These are phyloP conservation scores for Polymixis lichenea DNA, from an alignment of 2,888 invertebrate genomes.

Conservation along the genomic window DNA sequence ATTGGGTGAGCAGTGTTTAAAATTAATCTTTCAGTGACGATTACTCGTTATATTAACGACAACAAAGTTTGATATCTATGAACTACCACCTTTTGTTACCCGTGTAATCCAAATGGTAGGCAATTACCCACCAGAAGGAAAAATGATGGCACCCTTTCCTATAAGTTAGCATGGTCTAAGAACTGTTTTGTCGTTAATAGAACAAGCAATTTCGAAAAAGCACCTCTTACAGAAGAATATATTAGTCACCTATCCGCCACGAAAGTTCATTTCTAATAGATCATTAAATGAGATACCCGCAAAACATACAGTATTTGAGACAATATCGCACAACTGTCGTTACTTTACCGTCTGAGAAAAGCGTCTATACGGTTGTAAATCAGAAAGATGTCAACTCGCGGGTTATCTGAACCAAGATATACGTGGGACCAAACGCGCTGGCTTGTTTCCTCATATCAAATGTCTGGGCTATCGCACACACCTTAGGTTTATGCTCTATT, in stretches of 20 bases:
- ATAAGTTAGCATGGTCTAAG: background rate
- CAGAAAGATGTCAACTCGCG: conserved; percentile 64
- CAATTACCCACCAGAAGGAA: too few species aligned
- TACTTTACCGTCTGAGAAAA: conserved; percentile 59
- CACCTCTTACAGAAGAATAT: background rate
- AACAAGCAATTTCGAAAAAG: background rate
- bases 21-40: background rate
- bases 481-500: conserved; percentile 47
- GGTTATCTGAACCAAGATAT: conserved; percentile 73
- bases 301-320: conserved; percentile 28
- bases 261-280: background rate
- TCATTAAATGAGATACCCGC: conserved; percentile 26
- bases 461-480: conserved; percentile 45
- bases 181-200: background rate
- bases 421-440: conserved; percentile 67
- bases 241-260: background rate
- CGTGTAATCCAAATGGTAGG: too few species aligned
- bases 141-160: background rate
- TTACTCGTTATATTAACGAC: background rate
- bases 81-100: too few species aligned
- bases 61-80: background rate
- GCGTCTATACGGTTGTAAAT: conserved; percentile 63
- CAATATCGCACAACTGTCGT: conserved; percentile 61
- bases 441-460: conserved; percentile 65
- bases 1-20: background rate